Percentiles rank a stretch among this genome's conserved stretches.
These are phyloP conservation scores for Gymnobelideus leadbeateri DNA, from an alignment of 2,113 vertebrate genomes.

Conservation along the genomic window DNA sequence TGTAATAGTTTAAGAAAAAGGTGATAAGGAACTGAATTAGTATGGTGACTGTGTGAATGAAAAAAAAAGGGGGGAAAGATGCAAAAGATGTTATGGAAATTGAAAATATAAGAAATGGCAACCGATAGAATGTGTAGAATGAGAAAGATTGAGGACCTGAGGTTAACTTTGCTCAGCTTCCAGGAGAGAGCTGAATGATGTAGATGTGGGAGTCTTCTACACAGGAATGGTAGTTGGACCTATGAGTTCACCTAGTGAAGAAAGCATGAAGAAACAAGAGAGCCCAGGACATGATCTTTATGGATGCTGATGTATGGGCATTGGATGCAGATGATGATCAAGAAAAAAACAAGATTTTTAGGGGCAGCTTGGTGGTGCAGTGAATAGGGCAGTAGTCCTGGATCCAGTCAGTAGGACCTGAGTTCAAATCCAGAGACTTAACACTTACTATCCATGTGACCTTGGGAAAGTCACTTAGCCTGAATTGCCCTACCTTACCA, in stretches of 20 bases:
- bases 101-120: background rate
- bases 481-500: too few relatives aligned
- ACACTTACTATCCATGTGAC: too few relatives aligned
- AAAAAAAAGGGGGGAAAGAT: background rate
- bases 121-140: background rate
- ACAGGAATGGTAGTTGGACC: background rate
- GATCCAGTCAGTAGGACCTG: too few relatives aligned
- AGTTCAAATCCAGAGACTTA: too few relatives aligned
- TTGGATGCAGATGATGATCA: background rate
- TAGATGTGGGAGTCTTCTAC: background rate
- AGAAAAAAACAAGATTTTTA: background rate
- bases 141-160: background rate
- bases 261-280: background rate
- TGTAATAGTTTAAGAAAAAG: background rate
- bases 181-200: background rate
- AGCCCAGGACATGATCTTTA: background rate
- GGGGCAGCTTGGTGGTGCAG: too few relatives aligned
- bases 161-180: background rate
- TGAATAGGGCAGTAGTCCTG: too few relatives aligned
- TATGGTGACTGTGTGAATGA: background rate
- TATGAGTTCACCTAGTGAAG: background rate
- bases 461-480: too few relatives aligned
- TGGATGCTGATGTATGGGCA: background rate
- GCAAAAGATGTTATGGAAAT: background rate
- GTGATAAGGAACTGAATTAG: background rate